Evolutionary conservation across 2,113 vertebrate genomes (phyloP).

Genomic region (Zingel zingel): DNA sequence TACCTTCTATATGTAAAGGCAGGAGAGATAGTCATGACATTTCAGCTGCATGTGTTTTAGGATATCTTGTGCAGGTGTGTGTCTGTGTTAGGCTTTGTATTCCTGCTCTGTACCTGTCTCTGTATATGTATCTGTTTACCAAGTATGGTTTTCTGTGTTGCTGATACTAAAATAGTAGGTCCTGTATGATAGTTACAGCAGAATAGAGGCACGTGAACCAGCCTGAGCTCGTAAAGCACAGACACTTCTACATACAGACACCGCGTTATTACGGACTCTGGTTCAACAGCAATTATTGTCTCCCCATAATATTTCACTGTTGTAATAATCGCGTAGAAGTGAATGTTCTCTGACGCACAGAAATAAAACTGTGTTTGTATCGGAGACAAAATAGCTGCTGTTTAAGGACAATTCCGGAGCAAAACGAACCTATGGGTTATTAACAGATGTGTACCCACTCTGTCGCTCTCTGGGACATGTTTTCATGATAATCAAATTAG

Average conservation of each 20-base stretch:
- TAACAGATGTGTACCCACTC: too few relatives aligned
- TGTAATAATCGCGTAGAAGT: slow-evolving; percentile 47
- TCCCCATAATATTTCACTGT: slow-evolving; percentile 55
- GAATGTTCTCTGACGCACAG: slow-evolving; percentile 56
- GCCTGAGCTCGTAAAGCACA: slow-evolving; percentile 46
- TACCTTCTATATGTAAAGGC: background rate
- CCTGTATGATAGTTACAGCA: background rate
- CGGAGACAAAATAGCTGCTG: slow-evolving; percentile 49
- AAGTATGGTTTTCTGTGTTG: background rate
- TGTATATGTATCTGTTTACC: background rate
- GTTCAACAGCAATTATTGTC: slow-evolving; percentile 56
- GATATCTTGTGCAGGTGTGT: background rate
- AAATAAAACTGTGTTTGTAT: slow-evolving; percentile 37
- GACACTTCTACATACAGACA: slow-evolving; percentile 20
- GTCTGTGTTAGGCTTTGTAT: background rate
- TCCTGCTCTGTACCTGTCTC: background rate
- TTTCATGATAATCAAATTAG: too few relatives aligned
- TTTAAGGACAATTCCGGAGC: too few relatives aligned
- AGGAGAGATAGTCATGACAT: background rate
- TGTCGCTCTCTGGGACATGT: too few relatives aligned
- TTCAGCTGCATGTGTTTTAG: background rate
- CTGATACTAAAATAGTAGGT: background rate
- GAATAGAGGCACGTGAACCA: background rate
- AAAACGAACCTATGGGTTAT: too few relatives aligned
- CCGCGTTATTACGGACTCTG: slow-evolving; percentile 26